phyloP scores from a whole-genome alignment of 2,113 vertebrate species.

The Xenopus laevis region DNA sequence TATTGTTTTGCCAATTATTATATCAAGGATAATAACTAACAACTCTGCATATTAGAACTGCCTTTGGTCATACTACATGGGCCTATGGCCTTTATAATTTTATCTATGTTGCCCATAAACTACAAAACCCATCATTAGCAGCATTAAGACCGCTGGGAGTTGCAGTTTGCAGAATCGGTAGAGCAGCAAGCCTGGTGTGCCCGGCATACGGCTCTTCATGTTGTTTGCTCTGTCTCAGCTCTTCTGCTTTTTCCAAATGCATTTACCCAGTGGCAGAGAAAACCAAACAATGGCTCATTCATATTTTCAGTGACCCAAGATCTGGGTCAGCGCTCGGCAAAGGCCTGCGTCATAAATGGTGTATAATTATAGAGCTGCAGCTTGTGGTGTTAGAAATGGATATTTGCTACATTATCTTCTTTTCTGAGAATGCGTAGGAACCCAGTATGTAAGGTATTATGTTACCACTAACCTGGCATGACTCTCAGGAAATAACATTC shows the following conservation, averaged over 20 bases:
- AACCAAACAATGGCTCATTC: slow-evolving; percentile 31
- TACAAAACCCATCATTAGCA: too few species aligned
- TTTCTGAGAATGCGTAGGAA: not conserved
- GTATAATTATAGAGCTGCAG: slow-evolving; percentile 37
- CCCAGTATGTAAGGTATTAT: not conserved
- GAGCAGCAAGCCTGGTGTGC: too few species aligned
- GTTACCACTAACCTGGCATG: not conserved
- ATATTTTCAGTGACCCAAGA: slow-evolving; percentile 32
- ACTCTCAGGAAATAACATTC: slow-evolving; percentile 8
- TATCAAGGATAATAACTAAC: too few species aligned
- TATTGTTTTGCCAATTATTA: too few species aligned
- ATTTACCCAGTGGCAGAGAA: slow-evolving; percentile 9
- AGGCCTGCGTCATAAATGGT: slow-evolving; percentile 42
- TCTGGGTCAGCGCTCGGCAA: slow-evolving; percentile 37
- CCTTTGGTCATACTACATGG: too few species aligned
- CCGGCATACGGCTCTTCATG: not conserved
- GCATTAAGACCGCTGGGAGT: too few species aligned
- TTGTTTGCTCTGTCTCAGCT: not conserved
- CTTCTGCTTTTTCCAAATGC: not conserved
- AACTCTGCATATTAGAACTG: too few species aligned
- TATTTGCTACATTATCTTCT: slow-evolving; percentile 13
- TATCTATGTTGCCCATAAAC: too few species aligned
- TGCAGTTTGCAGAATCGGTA: too few species aligned
- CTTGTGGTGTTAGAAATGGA: slow-evolving; percentile 26
- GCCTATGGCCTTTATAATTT: too few species aligned